phyloP scores from a whole-genome alignment of 2,888 invertebrate species.

The Brassicogethes aeneus region DNA sequence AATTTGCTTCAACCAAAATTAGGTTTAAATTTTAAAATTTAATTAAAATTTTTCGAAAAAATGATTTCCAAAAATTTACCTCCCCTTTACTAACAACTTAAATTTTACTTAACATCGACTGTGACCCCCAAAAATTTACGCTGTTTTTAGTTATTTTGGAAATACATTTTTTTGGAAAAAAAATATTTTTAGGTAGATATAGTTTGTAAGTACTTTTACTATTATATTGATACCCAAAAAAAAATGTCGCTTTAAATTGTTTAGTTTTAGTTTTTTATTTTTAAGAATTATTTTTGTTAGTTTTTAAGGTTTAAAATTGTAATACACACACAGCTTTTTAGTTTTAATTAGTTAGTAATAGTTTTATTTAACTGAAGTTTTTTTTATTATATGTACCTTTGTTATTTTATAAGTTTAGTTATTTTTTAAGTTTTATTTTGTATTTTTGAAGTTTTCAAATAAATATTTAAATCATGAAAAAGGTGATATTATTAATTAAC shows the following conservation, averaged over 20 bases:
- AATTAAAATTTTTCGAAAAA: too few species aligned
- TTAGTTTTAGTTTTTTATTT: conserved; percentile 15
- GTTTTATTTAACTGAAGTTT: conserved; percentile 10
- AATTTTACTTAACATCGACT: too few species aligned
- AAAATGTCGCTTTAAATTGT: conserved; percentile 6
- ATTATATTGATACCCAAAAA: not conserved
- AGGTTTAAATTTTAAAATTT: too few species aligned
- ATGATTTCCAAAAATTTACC: too few species aligned
- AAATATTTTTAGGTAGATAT: too few species aligned
- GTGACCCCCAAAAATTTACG: too few species aligned
- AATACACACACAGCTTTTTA: conserved; percentile 36
- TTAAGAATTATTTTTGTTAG: conserved; percentile 11
- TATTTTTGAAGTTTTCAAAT: conserved; percentile 9
- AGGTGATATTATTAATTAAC: too few species aligned
- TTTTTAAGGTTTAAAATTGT: conserved; percentile 22
- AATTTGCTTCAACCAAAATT: too few species aligned
- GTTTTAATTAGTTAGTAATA: conserved; percentile 10
- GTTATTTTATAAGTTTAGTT: conserved; percentile 5
- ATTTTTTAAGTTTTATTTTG: conserved; percentile 12
- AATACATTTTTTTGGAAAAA: too few species aligned
- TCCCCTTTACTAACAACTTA: too few species aligned
- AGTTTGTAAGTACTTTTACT: too few species aligned
- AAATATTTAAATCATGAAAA: not conserved
- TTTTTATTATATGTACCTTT: conserved; percentile 6
- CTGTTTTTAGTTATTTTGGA: too few species aligned